Conservation (phyloP, 2,888 invertebrate species). For the Portevinia maculata region DNA sequence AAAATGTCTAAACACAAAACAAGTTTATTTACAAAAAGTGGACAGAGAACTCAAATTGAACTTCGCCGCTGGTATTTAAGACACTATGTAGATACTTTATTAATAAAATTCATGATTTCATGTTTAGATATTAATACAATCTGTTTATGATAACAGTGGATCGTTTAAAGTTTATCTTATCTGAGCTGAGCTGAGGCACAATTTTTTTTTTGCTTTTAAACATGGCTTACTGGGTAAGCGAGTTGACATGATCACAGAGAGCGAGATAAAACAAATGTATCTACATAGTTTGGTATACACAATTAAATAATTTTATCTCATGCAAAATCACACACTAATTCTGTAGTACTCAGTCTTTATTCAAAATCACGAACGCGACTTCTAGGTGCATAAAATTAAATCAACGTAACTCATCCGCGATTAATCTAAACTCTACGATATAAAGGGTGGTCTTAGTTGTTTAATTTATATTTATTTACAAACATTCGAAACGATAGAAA, state of each 20-base stretch:
- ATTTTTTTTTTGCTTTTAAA: slow-evolving; percentile 20
- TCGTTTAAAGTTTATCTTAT: slow-evolving; percentile 29
- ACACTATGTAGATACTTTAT: neutral
- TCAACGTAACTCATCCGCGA: too few species aligned
- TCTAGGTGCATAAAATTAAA: too few species aligned
- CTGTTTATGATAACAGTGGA: neutral
- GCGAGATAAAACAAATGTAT: neutral
- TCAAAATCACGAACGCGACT: too few species aligned
- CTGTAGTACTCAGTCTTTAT: too few species aligned
- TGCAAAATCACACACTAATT: slow-evolving; percentile 34
- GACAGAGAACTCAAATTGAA: slow-evolving; percentile 15
- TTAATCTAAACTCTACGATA: too few species aligned
- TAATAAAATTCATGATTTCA: too few species aligned
- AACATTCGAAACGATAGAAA: too few species aligned
- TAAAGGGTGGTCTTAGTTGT: too few species aligned
- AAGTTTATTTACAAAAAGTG: slow-evolving; percentile 48
- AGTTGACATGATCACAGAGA: neutral
- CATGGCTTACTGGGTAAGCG: neutral
- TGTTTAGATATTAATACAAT: neutral
- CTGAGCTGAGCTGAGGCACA: slow-evolving; percentile 28
- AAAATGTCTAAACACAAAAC: slow-evolving; percentile 45
- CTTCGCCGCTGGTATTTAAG: neutral
- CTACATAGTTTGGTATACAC: slow-evolving; percentile 2
- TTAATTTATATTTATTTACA: too few species aligned
- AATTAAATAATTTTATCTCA: slow-evolving; percentile 38